These are phyloP conservation scores for Anser brachyrhynchus DNA, from an alignment of 2,113 vertebrate species.

Conservation along the genomic window DNA sequence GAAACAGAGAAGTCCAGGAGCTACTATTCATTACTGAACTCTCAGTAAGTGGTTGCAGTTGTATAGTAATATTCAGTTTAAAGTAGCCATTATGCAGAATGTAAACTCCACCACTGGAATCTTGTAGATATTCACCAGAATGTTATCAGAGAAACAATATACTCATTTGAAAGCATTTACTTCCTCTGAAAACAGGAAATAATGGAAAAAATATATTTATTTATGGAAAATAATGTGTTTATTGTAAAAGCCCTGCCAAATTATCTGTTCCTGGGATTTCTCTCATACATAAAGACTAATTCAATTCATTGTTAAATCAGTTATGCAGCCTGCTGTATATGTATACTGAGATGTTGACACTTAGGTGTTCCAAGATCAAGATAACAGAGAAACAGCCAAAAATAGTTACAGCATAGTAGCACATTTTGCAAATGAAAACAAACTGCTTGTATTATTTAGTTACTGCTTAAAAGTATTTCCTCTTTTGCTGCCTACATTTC, in stretches of 20 bases:
- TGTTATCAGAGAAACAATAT: neutral
- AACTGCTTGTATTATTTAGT: conserved; percentile 52
- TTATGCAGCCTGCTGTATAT: neutral
- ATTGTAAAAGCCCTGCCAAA: conserved; percentile 14
- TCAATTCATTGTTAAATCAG: conserved; percentile 10
- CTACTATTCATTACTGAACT: conserved; percentile 49
- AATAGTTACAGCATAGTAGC: conserved; percentile 49
- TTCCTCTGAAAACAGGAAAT: neutral
- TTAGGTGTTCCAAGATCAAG: conserved; percentile 35
- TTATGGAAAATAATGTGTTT: neutral
- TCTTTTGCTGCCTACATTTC: conserved; percentile 58
- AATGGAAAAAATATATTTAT: neutral
- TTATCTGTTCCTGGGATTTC: conserved; percentile 8
- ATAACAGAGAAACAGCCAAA: conserved; percentile 37
- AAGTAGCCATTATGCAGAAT: conserved; percentile 5
- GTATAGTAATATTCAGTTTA: conserved; percentile 25
- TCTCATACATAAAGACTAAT: conserved; percentile 4
- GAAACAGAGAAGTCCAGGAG: conserved; percentile 29
- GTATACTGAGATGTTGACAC: neutral
- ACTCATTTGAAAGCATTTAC: neutral
- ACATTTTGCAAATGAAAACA: conserved; percentile 51
- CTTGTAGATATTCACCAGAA: neutral
- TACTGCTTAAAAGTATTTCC: conserved; percentile 44
- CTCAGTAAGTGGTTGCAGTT: conserved; percentile 16
- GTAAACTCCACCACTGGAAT: conserved; percentile 16